Base-by-base conservation (phyloP, 2,797 vertebrate genomes). In the Harpagifer antarcticus region DNA sequence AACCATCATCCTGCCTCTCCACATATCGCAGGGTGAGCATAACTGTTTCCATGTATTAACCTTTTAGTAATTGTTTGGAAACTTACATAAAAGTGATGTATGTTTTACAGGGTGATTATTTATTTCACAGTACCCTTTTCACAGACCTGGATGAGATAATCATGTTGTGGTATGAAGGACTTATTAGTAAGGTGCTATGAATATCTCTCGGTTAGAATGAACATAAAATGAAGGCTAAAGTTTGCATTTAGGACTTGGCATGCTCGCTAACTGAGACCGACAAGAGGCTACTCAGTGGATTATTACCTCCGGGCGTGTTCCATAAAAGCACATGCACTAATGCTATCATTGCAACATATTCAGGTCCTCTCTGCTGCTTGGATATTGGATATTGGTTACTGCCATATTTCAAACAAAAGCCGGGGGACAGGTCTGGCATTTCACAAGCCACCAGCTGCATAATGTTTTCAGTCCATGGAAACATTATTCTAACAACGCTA, bases 331-430 rank as follows among this genome's bases (percentile, higher is more conserved):
- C 48, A 59, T 37, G 52, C 52, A 48, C 55, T 68, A 50, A 63
- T 47, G 55, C 59, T 15, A 16, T 33, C 44, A 27, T 47, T 20
- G n/a, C 23, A 69, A 33, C 47, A 69, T 54, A 74, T 71, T 74
- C 20, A 78, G 66, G 59, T 43, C 63, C 16, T n/a, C 48, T 59
- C 37, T 0, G 40, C 64, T 60, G 72, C 20, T 0, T 52, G 82
- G 60, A 72, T 69, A n/a, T 0, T 52, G 82, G 60, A 72, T 69
- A 37, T 27, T 71, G 50, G 31, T 20, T 42, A 47, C 65, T 45
- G 23, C 78, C 55, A 58, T 69, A 65, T 68, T 78, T 78, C 53
- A 27, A 79, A 69, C 66, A 69, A 69, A 72, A 74, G 68, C 80
- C 27, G 2, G 68, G 59, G 74, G 74, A 68, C 53, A 61, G 45